A percentile compares a stretch with the other conserved stretches of the same genome.
Evolutionary conservation across 2,888 invertebrate species (phyloP).

Genomic region (Zeuzera pyrina): DNA sequence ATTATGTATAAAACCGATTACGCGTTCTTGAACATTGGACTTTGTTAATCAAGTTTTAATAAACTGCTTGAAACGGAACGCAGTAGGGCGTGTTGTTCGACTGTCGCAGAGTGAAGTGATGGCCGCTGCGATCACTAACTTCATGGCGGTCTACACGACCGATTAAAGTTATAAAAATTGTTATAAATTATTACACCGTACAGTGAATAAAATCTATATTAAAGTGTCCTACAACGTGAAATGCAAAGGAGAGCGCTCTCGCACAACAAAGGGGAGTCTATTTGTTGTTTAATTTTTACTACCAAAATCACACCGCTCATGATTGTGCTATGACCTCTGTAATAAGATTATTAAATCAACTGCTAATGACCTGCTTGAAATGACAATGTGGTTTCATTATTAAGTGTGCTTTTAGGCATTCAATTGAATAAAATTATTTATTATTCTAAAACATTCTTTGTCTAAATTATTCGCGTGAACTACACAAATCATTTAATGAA

Average conservation of each 20-base stretch:
- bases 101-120: slow-evolving; percentile 25
- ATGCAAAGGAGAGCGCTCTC: slow-evolving; percentile 69
- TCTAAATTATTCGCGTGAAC: no score
- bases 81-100: slow-evolving; percentile 42
- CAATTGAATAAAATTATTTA: no score
- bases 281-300: slow-evolving; percentile 26
- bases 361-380: slow-evolving; percentile 37
- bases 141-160: slow-evolving; percentile 47
- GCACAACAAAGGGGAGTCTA: slow-evolving; percentile 64
- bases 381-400: slow-evolving; percentile 38
- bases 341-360: slow-evolving; percentile 27
- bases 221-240: slow-evolving; percentile 52
- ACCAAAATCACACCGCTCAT: slow-evolving; percentile 36
- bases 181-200: slow-evolving; percentile 15
- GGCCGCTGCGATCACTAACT: slow-evolving; percentile 52
- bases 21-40: neutral
- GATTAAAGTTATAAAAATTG: slow-evolving; percentile 27
- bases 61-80: slow-evolving; percentile 16
- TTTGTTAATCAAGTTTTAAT: neutral
- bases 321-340: slow-evolving; percentile 39
- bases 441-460: no score
- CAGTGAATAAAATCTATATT: slow-evolving; percentile 35
- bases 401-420: no score
- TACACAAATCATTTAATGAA: no score
- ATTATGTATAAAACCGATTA: no score